A percentile compares a stretch with the other conserved stretches of the same genome.
These are phyloP conservation scores for Uromys caudimaculatus DNA, from an alignment of 2,797 vertebrate species.

Conservation along the genomic window DNA sequence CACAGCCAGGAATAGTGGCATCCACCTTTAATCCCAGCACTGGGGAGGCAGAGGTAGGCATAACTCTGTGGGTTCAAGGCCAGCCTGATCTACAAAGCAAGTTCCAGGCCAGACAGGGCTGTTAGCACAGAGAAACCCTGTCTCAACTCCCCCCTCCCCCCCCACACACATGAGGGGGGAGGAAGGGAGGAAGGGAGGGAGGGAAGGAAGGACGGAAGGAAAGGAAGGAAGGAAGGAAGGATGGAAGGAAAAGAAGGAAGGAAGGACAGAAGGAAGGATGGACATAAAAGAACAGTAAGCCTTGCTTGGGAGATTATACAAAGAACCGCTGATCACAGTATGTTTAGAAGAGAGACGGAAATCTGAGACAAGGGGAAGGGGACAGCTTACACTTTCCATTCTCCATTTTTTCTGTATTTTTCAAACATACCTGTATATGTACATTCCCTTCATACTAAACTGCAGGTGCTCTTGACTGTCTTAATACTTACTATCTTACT, in stretches of 20 bases:
- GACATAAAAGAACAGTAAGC: not conserved
- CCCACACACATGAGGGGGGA: too few species aligned
- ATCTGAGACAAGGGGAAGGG: not conserved
- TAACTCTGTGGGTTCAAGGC: not conserved
- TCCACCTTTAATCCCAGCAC: not conserved
- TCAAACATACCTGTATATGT: not conserved
- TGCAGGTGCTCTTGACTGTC: not conserved
- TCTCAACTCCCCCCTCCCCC: not conserved
- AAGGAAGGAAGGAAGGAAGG: not conserved
- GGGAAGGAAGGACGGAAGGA: too few species aligned
- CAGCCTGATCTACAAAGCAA: not conserved
- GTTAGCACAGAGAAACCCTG: not conserved
- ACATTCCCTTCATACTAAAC: not conserved
- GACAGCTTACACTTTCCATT: not conserved
- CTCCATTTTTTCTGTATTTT: not conserved
- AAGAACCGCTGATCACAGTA: not conserved
- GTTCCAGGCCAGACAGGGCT: too few species aligned
- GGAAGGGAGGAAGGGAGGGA: too few species aligned
- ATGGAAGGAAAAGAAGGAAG: accelerated
- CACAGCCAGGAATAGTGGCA: not conserved
- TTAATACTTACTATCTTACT: not conserved
- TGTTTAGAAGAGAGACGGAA: not conserved
- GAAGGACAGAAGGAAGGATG: accelerated
- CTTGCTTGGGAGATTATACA: not conserved
- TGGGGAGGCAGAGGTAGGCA: too few species aligned